Base-by-base conservation (phyloP, 2,888 invertebrate species). In the Drosophila birchii region DNA sequence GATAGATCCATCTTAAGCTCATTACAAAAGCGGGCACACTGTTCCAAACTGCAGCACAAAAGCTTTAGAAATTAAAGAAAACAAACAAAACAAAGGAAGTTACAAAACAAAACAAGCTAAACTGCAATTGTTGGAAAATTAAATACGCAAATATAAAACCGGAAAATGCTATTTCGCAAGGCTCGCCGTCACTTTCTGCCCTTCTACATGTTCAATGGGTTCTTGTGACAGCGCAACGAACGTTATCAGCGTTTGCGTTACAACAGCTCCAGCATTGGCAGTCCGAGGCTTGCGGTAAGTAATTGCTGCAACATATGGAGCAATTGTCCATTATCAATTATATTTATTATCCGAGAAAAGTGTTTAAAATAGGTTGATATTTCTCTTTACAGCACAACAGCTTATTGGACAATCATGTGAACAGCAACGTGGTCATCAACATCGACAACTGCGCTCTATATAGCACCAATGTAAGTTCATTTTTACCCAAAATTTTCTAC, bases 211-310 rank as follows among this genome's bases (percentile, higher is more conserved):
- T 86, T 86, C 34, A 87, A 86, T 85, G 86, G 86, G 32, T 86
- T 86, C 71, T 87, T 86, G 89, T 86, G 86, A 86, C 86, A 88
- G 62, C 78, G 68, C 53, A 86, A 86, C 67, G 88, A 86, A 29
- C 86, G 86, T 69, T 86, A 88, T 79, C 80, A 86, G 66, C 82
- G 86, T 51, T 78, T 88, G 72, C 88, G 88, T 44, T 81, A 81
- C 61, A 88, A 83, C 73, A 88, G 62, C 20, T 57, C 78, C 59
- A 76, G 58, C 54, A 72, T 54, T 56, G 51, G 49, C 36, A 57
- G 70, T 61, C 76, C 75, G 57, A 75, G 75, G 60, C 47, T 78
- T 47, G 75, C 67, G 12, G 86, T 86, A 59, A 81, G 88, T 71
- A 29, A 11, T 23, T 4, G 1, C 6, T 29, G 41, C 32, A 55